Conservation (phyloP, 2,888 invertebrate genomes). For the Athrips mouffetella region DNA sequence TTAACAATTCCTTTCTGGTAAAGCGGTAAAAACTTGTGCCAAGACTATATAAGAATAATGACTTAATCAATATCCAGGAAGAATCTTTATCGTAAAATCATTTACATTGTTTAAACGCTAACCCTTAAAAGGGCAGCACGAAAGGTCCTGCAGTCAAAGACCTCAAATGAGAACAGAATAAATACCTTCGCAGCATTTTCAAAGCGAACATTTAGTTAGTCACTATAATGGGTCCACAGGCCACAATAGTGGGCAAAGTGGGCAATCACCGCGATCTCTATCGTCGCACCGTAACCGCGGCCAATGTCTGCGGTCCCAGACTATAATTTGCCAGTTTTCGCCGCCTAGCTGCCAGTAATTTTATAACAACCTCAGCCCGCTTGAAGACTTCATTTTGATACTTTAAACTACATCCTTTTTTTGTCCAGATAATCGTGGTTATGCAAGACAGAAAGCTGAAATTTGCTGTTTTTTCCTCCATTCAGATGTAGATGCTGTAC, state of each 20-base stretch:
- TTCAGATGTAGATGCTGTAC: constrained; percentile 41
- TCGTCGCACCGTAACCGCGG: constrained; percentile 47
- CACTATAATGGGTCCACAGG: constrained; percentile 43
- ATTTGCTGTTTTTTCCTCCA: constrained; percentile 21
- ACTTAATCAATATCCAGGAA: constrained; percentile 12
- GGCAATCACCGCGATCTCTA: constrained; percentile 57
- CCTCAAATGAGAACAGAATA: constrained; percentile 12
- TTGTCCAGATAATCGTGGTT: constrained; percentile 45
- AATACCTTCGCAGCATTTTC: constrained; percentile 10
- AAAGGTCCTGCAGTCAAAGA: constrained; percentile 8
- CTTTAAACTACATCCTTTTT: constrained; percentile 46
- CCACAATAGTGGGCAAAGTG: constrained; percentile 45
- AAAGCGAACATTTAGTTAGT: constrained; percentile 38
- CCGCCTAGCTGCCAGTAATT: constrained; percentile 70
- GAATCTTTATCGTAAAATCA: constrained; percentile 2
- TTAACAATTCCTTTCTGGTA: too few species aligned
- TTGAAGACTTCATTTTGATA: constrained; percentile 63
- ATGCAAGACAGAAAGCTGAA: constrained; percentile 31
- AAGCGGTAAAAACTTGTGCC: too few species aligned
- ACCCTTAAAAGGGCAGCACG: constrained; percentile 11
- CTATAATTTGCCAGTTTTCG: constrained; percentile 73
- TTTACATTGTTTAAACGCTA: constrained; percentile 8
- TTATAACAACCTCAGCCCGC: constrained; percentile 52
- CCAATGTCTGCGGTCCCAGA: constrained; percentile 53
- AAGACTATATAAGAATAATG: constrained; percentile 1